A percentile compares a stretch with the other conserved stretches of the same genome.
Conservation (phyloP, 2,888 invertebrate species). For the Agrotis puta region DNA sequence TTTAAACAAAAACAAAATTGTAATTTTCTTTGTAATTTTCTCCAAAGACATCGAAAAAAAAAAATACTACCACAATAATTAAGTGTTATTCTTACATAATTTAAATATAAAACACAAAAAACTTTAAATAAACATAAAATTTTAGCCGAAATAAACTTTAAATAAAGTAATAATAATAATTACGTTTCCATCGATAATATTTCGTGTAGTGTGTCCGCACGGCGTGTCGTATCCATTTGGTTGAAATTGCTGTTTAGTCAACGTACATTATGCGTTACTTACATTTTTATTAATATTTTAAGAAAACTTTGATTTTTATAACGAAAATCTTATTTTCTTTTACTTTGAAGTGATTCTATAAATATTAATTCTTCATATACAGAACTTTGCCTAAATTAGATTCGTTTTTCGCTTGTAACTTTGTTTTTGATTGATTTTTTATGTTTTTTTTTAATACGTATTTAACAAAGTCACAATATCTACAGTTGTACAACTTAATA, state of each 20-base stretch:
- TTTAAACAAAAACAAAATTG: neutral
- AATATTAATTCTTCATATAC: neutral
- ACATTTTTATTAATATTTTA: conserved; percentile 33
- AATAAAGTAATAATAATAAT: conserved; percentile 62
- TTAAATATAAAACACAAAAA: neutral
- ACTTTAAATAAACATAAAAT: conserved; percentile 1
- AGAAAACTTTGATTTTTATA: neutral
- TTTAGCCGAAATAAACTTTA: neutral
- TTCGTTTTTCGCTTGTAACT: neutral
- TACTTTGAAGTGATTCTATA: neutral
- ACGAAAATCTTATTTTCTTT: neutral
- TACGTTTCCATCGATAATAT: conserved; percentile 59
- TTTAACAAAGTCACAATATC: neutral
- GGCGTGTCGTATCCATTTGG: conserved; percentile 87
- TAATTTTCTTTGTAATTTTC: accelerated
- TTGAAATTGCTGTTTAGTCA: conserved; percentile 86
- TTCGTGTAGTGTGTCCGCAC: conserved; percentile 62
- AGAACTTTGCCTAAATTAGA: neutral
- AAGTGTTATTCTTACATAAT: neutral
- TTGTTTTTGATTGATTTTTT: neutral
- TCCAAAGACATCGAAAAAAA: accelerated
- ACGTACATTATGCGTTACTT: conserved; percentile 54
- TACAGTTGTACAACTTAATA: no score
- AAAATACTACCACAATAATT: neutral
- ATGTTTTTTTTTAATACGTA: neutral